phyloP scores from a whole-genome alignment of 2,888 invertebrate species.

The Notocelia uddmanniana region DNA sequence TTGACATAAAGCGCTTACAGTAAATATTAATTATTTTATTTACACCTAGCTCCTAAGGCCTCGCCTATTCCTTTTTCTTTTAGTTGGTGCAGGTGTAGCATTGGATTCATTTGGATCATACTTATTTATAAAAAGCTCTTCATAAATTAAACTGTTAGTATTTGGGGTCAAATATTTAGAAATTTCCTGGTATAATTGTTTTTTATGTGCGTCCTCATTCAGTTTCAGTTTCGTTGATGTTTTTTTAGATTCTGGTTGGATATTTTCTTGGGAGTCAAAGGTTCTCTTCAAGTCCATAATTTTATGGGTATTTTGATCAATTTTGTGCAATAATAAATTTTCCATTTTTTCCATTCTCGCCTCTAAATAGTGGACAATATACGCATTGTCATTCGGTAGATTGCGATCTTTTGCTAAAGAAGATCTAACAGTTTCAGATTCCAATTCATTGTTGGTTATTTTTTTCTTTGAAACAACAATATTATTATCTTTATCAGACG shows the following conservation, averaged over 20 bases:
- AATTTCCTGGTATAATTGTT: conserved; percentile 70
- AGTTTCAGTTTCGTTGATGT: conserved; percentile 51
- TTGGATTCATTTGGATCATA: conserved; percentile 51
- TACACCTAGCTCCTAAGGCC: conserved; percentile 43
- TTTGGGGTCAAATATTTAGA: conserved; percentile 71
- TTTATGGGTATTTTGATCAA: conserved; percentile 71
- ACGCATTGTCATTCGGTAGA: conserved; percentile 57
- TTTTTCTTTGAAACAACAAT: conserved; percentile 47
- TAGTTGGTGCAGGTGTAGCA: conserved; percentile 49
- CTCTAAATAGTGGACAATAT: conserved; percentile 67
- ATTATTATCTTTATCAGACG: conserved; percentile 40
- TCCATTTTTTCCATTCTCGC: conserved; percentile 73
- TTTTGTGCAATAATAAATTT: conserved; percentile 67
- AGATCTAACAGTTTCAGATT: conserved; percentile 40
- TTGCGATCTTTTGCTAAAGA: conserved; percentile 51
- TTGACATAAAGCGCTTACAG: conserved; percentile 16
- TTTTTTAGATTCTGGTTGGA: conserved; percentile 59
- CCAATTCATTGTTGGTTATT: conserved; percentile 35
- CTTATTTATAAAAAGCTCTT: conserved; percentile 76
- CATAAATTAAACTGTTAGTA: conserved; percentile 71
- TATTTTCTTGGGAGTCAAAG: conserved; percentile 49
- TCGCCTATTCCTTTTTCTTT: conserved; percentile 61
- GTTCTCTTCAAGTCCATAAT: conserved; percentile 66
- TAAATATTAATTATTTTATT: conserved; percentile 4
- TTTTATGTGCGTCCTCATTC: conserved; percentile 64